These are phyloP conservation scores for Trachemys scripta DNA, from an alignment of 2,113 vertebrate genomes.

Conservation along the genomic window DNA sequence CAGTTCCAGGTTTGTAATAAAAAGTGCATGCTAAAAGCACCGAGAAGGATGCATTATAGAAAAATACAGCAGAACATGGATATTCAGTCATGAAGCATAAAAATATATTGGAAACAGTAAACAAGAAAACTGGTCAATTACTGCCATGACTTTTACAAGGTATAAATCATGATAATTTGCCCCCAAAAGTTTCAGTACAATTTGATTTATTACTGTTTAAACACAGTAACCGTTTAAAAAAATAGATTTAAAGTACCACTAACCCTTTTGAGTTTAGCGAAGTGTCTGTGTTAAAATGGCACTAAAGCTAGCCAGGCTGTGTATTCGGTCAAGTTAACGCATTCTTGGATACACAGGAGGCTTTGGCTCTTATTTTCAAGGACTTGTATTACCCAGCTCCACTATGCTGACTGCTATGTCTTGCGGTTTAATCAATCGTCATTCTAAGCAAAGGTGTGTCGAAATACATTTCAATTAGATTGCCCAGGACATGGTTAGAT, in stretches of 20 bases:
- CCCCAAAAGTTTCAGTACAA: neutral
- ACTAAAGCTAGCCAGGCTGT: neutral
- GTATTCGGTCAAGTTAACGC: neutral
- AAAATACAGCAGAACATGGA: neutral
- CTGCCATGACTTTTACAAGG: neutral
- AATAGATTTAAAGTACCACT: neutral
- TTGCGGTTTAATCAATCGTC: rapidly evolving
- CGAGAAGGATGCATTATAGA: neutral
- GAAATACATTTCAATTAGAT: neutral
- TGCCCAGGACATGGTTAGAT: neutral
- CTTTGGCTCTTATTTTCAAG: neutral
- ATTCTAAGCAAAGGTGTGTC: rapidly evolving
- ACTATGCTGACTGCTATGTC: neutral
- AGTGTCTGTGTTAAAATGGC: neutral
- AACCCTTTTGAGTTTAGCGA: neutral
- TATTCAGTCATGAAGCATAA: neutral
- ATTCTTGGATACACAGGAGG: rapidly evolving
- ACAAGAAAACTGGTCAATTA: neutral
- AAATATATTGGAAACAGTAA: neutral
- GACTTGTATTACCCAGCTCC: neutral
- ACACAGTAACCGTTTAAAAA: neutral
- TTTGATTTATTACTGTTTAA: neutral
- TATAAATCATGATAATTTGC: neutral
- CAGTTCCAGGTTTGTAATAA: neutral
- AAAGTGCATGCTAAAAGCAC: rapidly evolving